phyloP scores from a whole-genome alignment of 2,113 vertebrate genomes.

The Brachyistius frenatus region DNA sequence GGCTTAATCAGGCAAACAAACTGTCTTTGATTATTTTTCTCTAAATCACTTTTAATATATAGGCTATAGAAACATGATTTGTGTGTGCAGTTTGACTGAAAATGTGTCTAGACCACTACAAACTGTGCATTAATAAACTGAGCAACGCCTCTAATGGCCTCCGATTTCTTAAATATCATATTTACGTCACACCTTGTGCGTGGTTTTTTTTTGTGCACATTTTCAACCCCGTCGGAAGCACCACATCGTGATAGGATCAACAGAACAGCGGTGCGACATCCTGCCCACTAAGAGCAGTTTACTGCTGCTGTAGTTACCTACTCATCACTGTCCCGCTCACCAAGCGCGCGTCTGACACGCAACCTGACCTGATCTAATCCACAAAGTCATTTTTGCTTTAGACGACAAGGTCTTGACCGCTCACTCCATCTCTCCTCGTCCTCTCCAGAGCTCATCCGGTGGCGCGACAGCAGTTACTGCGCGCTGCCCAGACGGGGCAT shows the following conservation, averaged over 20 bases:
- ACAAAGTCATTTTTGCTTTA: slow-evolving; percentile 35
- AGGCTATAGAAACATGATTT: not conserved
- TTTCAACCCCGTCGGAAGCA: not conserved
- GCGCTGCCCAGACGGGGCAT: slow-evolving; percentile 14
- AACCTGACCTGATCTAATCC: slow-evolving; percentile 50
- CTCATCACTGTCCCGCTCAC: slow-evolving; percentile 2
- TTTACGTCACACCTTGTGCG: not conserved
- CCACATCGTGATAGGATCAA: slow-evolving; percentile 14
- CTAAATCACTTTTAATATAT: not conserved
- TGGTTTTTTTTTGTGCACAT: not conserved
- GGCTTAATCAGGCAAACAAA: too few species aligned
- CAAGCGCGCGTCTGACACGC: slow-evolving; percentile 3
- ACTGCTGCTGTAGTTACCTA: not conserved
- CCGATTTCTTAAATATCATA: not conserved
- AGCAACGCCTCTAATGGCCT: not conserved
- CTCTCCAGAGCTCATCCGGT: slow-evolving; percentile 23
- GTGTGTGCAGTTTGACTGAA: too few species aligned
- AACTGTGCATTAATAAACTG: too few species aligned
- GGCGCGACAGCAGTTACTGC: slow-evolving; percentile 25
- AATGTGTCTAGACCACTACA: too few species aligned
- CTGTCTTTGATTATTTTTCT: not conserved
- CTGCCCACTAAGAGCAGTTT: slow-evolving; percentile 13
- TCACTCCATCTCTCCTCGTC: slow-evolving; percentile 21
- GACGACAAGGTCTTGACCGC: slow-evolving; percentile 49
- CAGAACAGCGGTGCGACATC: slow-evolving; percentile 27